phyloP scores from a whole-genome alignment of 2,797 vertebrate species.

The Moxostoma hubbsi region DNA sequence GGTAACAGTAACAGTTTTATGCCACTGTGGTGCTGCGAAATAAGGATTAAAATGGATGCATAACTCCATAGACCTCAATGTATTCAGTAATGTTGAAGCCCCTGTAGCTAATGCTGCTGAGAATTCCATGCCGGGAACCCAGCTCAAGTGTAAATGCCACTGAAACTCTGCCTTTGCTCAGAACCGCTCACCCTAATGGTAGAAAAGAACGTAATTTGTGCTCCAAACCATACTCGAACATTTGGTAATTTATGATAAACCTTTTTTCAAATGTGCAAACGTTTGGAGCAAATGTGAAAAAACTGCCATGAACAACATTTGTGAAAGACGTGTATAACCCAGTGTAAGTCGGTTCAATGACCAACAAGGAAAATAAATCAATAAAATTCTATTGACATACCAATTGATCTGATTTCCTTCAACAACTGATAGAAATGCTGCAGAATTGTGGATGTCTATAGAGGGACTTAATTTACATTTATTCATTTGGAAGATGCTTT shows the following conservation, averaged over 20 bases:
- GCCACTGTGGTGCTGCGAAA: no score
- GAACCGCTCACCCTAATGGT: no score
- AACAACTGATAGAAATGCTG: slow-evolving; percentile 21
- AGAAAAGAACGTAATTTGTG: not conserved
- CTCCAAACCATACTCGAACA: slow-evolving; percentile 1
- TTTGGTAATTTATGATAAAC: not conserved
- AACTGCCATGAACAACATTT: slow-evolving; percentile 5
- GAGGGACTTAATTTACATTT: not conserved
- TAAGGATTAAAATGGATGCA: no score
- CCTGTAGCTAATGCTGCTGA: no score
- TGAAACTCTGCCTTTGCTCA: no score
- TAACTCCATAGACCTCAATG: no score
- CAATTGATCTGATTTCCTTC: slow-evolving; percentile 20
- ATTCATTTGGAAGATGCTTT: no score
- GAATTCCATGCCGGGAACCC: no score
- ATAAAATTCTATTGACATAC: not conserved
- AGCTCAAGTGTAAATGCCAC: no score
- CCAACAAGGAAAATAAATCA: not conserved
- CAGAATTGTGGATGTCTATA: not conserved
- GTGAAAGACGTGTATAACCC: slow-evolving; percentile 3
- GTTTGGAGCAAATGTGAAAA: no score
- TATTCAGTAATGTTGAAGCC: no score
- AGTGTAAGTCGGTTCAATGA: slow-evolving; percentile 4
- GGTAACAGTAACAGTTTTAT: no score
- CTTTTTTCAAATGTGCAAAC: slow-evolving; percentile 6